Base-by-base conservation (phyloP, 2,888 invertebrate genomes). In the Aleiodes leptofemur region DNA sequence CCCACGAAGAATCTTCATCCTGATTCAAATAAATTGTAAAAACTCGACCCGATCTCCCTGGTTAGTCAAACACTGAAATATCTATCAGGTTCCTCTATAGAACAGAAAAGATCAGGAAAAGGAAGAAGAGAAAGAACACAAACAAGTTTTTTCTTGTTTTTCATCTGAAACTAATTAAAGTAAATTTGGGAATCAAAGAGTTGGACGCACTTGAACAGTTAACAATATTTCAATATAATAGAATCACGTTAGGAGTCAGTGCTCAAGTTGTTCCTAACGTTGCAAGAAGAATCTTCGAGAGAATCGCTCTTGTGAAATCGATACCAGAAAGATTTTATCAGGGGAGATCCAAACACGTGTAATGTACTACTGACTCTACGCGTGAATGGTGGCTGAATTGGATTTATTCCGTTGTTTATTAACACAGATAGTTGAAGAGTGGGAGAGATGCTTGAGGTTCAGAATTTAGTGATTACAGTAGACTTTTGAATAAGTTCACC, bases 261-360 rank as follows among this genome's bases (percentile, higher is more conserved):
- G 43, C 38, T 61, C 14, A 38, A 6, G 61, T 48, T 64, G 48
- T 64, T 64, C 43, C 34, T 29, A 50, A 51, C 14, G 31, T n/a
- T 68, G 68, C 51, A 68, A 68, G 34, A 14, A 68, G 51, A 51
- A 68, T 68, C 51, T 68, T 53, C 13, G 51, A 51, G 68, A 73
- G 73, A 73, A 76, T 76, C 77, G 83, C 86, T 87, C 85, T 85
- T 82, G 87, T 88, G 88, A 88, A 89, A 88, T 89, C 88, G 88
- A 89, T 88, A 88, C 87, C 83, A 82, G 79, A 79, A 77, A 86
- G 88, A 88, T 88, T 82, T 81, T 88, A 88, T 88, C 88, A 83
- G 80, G 77, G 78, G 81, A 84, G 83, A 85, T 87, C 84, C 86
- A 88, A 74, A 89, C 88, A 89, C 87, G 87, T 89, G 88, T 89